Conservation (phyloP, 2,888 invertebrate genomes). For the Antheraea assamensis region DNA sequence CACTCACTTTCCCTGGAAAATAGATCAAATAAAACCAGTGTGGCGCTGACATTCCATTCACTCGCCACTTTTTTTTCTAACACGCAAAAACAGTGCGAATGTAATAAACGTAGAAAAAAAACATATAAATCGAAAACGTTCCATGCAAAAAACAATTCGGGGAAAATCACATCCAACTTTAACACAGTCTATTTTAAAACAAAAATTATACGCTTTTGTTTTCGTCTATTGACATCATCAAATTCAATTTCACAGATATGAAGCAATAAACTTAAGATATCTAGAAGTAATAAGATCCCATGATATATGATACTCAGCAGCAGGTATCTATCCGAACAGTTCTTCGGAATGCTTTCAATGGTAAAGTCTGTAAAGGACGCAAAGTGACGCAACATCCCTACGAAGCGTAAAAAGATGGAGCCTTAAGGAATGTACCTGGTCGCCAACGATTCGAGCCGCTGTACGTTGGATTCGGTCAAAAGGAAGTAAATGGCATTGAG, state of each 20-base stretch:
- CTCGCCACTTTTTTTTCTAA: constrained; percentile 11
- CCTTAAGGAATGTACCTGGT: too few species aligned
- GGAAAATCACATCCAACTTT: background rate
- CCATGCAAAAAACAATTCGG: background rate
- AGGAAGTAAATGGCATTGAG: too few species aligned
- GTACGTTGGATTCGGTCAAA: too few species aligned
- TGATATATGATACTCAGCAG: too few species aligned
- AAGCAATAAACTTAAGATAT: too few species aligned
- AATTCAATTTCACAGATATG: background rate
- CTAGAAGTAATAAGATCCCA: too few species aligned
- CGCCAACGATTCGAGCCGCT: too few species aligned
- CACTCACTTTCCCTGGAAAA: constrained; percentile 15
- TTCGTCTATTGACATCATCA: background rate
- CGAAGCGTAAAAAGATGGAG: too few species aligned
- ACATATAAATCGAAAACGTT: background rate
- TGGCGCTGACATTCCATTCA: background rate
- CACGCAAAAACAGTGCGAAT: background rate
- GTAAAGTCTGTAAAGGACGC: too few species aligned
- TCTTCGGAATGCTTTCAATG: too few species aligned
- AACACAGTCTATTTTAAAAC: background rate
- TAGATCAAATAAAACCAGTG: constrained; percentile 8
- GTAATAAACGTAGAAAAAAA: background rate
- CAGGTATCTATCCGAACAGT: too few species aligned
- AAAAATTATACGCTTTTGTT: background rate
- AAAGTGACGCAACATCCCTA: too few species aligned